Evolutionary conservation across 2,888 invertebrate species (phyloP).

Genomic region (Agonopterix alstromeriana): DNA sequence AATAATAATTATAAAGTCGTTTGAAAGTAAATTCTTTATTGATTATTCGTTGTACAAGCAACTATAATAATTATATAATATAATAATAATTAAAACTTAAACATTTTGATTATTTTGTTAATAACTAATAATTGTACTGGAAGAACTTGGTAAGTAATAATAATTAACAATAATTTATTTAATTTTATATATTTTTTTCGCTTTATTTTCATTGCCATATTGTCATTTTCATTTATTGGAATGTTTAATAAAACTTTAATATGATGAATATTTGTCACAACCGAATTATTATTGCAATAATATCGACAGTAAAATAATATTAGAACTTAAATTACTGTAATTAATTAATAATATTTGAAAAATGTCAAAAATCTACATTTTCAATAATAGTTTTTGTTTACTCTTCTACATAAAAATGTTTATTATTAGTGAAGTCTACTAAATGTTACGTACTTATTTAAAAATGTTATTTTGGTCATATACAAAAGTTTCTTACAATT

Average conservation of each 20-base stretch:
- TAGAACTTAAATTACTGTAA: not conserved
- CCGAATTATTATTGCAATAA: no score
- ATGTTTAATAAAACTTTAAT: no score
- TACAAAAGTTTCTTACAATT: constrained; percentile 18
- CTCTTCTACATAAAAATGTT: constrained; percentile 9
- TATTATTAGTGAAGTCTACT: constrained; percentile 8
- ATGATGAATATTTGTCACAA: no score
- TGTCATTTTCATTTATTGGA: no score
- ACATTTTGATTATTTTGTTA: constrained; percentile 18
- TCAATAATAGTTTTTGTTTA: constrained; percentile 8
- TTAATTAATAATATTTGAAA: constrained; percentile 17
- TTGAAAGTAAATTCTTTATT: constrained; percentile 32
- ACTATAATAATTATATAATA: constrained; percentile 39
- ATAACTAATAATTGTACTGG: constrained; percentile 34
- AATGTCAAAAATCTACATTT: constrained; percentile 30
- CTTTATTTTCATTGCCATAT: no score
- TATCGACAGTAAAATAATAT: not conserved
- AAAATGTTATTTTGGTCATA: constrained; percentile 19
- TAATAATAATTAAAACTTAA: constrained; percentile 32
- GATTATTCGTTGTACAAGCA: constrained; percentile 56
- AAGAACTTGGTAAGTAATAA: constrained; percentile 34
- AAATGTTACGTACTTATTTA: constrained; percentile 3
- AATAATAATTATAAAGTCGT: not conserved
- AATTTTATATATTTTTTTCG: not conserved
- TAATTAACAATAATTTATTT: not conserved